Percentiles rank a stretch among this genome's conserved stretches.
phyloP scores from a whole-genome alignment of 2,797 vertebrate species.

The Molothrus ater region DNA sequence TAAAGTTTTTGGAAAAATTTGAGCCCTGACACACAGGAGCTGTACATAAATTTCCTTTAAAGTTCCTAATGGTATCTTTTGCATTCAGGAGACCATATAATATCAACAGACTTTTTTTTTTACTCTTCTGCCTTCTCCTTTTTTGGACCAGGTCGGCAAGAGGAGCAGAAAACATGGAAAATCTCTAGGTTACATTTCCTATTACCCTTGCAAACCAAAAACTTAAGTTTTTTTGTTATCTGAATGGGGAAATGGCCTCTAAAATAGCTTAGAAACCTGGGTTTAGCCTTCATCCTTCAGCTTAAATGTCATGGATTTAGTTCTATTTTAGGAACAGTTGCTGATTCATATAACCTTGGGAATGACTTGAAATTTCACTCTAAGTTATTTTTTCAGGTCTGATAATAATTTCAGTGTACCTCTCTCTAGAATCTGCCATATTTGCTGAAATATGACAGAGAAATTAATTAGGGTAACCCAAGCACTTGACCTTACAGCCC shows the following conservation, averaged over 20 bases:
- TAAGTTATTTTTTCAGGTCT: background rate
- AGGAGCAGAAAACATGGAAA: background rate
- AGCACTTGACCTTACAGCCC: background rate
- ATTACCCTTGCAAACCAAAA: background rate
- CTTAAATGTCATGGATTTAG: background rate
- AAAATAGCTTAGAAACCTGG: background rate
- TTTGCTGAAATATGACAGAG: background rate
- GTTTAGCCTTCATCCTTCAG: background rate
- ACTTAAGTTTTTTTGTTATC: background rate
- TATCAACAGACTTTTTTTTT: background rate
- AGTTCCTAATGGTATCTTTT: slow-evolving; percentile 28
- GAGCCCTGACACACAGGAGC: slow-evolving; percentile 49
- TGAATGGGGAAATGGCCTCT: background rate
- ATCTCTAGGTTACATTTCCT: background rate
- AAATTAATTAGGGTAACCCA: background rate
- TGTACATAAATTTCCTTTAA: slow-evolving; percentile 46
- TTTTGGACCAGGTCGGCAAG: background rate
- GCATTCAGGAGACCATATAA: slow-evolving; percentile 44
- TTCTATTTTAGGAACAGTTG: background rate
- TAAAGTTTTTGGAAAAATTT: slow-evolving; percentile 46
- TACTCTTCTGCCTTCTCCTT: background rate
- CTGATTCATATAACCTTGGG: background rate
- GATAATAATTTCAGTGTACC: background rate
- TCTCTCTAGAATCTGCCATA: fast-evolving
- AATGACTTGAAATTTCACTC: background rate